Conservation (phyloP, 2,797 vertebrate species). For the Tenualosa thibaudeaui region DNA sequence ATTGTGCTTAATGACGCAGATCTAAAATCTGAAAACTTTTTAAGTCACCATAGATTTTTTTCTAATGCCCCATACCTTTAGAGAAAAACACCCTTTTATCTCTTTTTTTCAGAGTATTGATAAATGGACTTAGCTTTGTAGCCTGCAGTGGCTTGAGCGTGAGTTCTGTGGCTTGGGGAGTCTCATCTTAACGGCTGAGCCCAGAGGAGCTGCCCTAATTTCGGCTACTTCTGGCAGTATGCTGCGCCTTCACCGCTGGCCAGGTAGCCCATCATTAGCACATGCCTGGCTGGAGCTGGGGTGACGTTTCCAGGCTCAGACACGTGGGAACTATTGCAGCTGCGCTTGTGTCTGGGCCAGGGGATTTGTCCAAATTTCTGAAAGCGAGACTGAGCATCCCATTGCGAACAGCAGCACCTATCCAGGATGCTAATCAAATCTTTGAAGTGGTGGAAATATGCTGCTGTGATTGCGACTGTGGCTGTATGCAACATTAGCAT, state of each 20-base stretch:
- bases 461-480: background rate
- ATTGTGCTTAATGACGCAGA: background rate
- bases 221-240: conserved; percentile 57
- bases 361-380: background rate
- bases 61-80: background rate
- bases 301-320: background rate
- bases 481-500: background rate
- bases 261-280: conserved; percentile 33
- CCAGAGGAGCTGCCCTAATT: conserved; percentile 73
- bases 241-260: conserved; percentile 22
- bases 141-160: conserved; percentile 23
- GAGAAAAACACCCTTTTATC: background rate
- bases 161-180: conserved; percentile 32
- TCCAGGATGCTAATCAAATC: background rate
- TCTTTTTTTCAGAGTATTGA: conserved; percentile 31
- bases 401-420: background rate
- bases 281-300: background rate
- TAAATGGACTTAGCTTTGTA: conserved; percentile 39
- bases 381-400: background rate
- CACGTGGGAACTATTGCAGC: background rate
- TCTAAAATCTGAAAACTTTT: background rate
- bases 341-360: background rate
- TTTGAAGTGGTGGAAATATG: background rate
- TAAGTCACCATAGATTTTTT: background rate
- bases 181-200: conserved; percentile 44